phyloP scores from a whole-genome alignment of 1,140 invertebrate genomes.

The Drosophila rhopaloa region DNA sequence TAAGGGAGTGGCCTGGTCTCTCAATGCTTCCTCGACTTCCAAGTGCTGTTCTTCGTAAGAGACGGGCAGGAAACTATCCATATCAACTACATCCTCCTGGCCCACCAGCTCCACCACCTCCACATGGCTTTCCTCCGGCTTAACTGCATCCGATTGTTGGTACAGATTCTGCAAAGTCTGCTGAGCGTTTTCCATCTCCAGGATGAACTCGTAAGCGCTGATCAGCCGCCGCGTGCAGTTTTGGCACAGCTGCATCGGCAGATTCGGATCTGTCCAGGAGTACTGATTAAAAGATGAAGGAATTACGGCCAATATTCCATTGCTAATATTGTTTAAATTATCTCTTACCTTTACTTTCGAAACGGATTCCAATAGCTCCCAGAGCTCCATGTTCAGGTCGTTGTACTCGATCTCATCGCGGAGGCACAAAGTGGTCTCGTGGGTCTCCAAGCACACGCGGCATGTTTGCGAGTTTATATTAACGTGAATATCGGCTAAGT shows the following conservation, averaged over 20 bases:
- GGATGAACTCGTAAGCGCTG: conserved; percentile 68
- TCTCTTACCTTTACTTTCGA: conserved; percentile 60
- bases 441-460: conserved; percentile 59
- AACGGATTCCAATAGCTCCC: conserved; percentile 56
- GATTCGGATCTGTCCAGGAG: conserved; percentile 33
- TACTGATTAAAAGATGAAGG: conserved; percentile 6
- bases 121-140: conserved; percentile 3
- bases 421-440: conserved; percentile 50
- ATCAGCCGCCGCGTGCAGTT: conserved; percentile 58
- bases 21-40: background rate
- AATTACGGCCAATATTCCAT: background rate
- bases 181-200: conserved; percentile 56
- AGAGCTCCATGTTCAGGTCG: conserved; percentile 53
- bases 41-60: background rate
- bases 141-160: background rate
- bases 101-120: conserved; percentile 12
- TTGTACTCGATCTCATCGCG: conserved; percentile 68
- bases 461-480: conserved; percentile 41
- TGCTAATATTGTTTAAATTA: background rate
- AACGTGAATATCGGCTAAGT: conserved; percentile 1
- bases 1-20: background rate
- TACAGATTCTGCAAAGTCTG: conserved; percentile 40
- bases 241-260: conserved; percentile 63
- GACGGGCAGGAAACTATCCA: background rate
- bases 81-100: background rate